Evolutionary conservation across 2,113 vertebrate species (phyloP), one percentile per base, ranked within the genome.

Genomic region (Channa argus): DNA sequence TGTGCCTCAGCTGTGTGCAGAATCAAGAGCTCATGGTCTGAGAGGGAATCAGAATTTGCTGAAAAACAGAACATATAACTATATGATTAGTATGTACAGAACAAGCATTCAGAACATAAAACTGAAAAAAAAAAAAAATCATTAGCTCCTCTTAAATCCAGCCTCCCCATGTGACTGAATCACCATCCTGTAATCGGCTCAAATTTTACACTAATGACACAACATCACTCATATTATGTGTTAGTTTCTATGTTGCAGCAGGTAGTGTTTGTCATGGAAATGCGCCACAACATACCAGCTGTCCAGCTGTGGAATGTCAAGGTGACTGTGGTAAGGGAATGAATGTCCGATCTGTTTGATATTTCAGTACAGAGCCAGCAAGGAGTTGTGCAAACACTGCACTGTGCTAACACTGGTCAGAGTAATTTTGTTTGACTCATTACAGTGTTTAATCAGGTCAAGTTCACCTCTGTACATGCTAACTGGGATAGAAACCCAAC

Each of bases 361-460:
- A 70, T 81, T 63, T 74, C 75, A 59, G 67, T 6, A 41, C 53
- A 46, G 72, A 79, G 84, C 79, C 85, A 85, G 81, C 77, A 72
- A 59, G 80, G 56, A 74, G 65, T 53, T 85, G 85, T 59, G 77
- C 89, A 91, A 93, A 92, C 88, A 90, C 8, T 8, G 68, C 47
- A 5, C 79, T 80, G 77, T 81, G 88, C 89, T 85, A 92, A 92
- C 89, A 86, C 82, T 46, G 74, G 77, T 79, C 74, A 60, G 71
- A 82, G 87, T 88, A 84, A 86, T 92, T 91, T 80, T 52, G 88
- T 88, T 77, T 86, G 86, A 93, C 82, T 92, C 88, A 89, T 92
- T 91, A 91, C 85, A 88, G 86, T 80, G 74, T 88, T 90, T 86
- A 86, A 90, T 90, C 87, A 88, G 81, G 87, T 83, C 85, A 77